phyloP scores from a whole-genome alignment of 1,140 invertebrate species.

The Drosophila ambigua region DNA sequence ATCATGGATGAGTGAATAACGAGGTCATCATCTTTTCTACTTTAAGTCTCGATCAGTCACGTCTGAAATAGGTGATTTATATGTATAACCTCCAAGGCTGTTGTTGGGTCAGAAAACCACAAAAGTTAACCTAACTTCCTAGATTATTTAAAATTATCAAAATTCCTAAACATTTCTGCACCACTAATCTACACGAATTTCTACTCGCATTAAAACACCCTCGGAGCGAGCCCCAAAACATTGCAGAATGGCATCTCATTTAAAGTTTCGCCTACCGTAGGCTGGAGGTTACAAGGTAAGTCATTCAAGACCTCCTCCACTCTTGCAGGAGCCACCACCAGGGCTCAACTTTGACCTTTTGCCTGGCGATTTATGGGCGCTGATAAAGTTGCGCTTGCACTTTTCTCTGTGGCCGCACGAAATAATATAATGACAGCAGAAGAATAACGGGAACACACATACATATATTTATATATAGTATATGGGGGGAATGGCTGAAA shows the following conservation, averaged over 20 bases:
- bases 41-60: no score
- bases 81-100: no score
- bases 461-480: slow-evolving; percentile 14
- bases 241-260: slow-evolving; percentile 4
- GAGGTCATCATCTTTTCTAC: no score
- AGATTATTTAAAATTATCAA: no score
- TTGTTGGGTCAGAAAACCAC: no score
- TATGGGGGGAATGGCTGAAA: neutral
- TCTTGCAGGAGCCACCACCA: slow-evolving; percentile 13
- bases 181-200: no score
- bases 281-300: neutral
- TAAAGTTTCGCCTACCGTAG: slow-evolving; percentile 15
- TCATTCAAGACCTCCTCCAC: neutral
- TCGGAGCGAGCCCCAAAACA: no score
- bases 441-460: slow-evolving; percentile 14
- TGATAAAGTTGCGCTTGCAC: slow-evolving; percentile 54
- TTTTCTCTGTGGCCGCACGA: slow-evolving; percentile 37
- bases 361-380: slow-evolving; percentile 47
- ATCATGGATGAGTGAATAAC: no score
- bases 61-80: no score
- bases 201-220: no score
- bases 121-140: no score
- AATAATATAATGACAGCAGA: slow-evolving; percentile 47
- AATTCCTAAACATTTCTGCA: no score
- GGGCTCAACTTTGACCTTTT: slow-evolving; percentile 54